These are phyloP conservation scores for Tokudaia muenninki DNA, from an alignment of 2,797 vertebrate genomes.

Conservation along the genomic window DNA sequence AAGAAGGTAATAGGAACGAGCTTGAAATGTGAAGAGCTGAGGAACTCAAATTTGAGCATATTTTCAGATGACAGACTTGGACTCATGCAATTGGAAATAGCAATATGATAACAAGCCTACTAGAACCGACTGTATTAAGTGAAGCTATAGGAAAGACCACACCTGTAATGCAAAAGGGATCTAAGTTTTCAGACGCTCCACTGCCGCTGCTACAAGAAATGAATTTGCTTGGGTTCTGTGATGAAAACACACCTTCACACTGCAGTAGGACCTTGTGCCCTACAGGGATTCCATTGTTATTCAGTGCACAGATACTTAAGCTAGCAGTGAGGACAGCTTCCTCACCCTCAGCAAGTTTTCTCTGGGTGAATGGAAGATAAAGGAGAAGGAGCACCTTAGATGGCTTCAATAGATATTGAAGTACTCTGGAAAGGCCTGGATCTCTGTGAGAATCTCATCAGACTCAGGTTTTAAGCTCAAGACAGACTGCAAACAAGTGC, in stretches of 20 bases:
- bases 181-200: neutral
- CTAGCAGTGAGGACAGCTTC: neutral
- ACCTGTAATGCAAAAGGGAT: neutral
- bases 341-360: slow-evolving; percentile 30
- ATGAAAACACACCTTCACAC: neutral
- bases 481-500: neutral
- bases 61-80: slow-evolving; percentile 6
- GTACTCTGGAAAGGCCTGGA: neutral
- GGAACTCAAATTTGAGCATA: neutral
- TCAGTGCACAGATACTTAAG: slow-evolving; percentile 37
- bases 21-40: neutral
- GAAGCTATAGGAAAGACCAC: neutral
- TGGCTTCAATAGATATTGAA: neutral
- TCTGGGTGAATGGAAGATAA: neutral
- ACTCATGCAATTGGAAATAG: neutral
- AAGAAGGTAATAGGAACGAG: neutral
- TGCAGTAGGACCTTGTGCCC: neutral
- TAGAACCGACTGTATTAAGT: neutral
- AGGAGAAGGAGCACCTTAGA: neutral
- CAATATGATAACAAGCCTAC: neutral
- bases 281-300: slow-evolving; percentile 44
- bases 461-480: slow-evolving; percentile 27
- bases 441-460: slow-evolving; percentile 23
- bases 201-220: slow-evolving; percentile 3
- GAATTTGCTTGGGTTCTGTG: neutral